Evolutionary conservation across 2,888 invertebrate species (phyloP).

Genomic region (Apamea monoglypha): DNA sequence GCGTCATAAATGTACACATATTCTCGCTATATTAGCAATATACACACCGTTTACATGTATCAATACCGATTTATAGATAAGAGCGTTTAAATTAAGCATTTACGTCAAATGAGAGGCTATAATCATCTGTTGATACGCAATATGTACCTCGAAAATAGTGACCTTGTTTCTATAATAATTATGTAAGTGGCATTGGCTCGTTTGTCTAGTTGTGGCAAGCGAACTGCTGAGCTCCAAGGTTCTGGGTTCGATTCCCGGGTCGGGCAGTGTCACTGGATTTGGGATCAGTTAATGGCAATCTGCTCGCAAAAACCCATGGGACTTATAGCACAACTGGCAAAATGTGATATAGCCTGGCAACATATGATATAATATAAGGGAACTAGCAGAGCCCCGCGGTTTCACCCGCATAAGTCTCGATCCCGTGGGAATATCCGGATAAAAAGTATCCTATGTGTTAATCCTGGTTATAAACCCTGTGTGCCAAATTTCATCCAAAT

Average conservation of each 20-base stretch:
- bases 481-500: too few species aligned
- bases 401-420: too few species aligned
- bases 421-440: too few species aligned
- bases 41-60: constrained; percentile 23
- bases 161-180: not conserved
- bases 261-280: not conserved
- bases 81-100: constrained; percentile 31
- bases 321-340: not conserved
- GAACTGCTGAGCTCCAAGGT: not conserved
- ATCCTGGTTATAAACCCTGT: too few species aligned
- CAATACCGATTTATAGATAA: constrained; percentile 40
- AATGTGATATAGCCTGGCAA: not conserved
- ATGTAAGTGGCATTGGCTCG: not conserved
- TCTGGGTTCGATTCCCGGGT: not conserved
- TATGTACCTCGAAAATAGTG: not conserved
- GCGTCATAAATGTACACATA: constrained; percentile 49
- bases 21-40: constrained; percentile 25
- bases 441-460: too few species aligned
- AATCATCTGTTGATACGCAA: constrained; percentile 35
- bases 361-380: not conserved
- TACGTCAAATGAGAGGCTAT: constrained; percentile 31
- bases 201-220: not conserved
- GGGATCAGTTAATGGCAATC: not conserved
- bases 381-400: too few species aligned
- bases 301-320: not conserved